A percentile compares a stretch with the other conserved stretches of the same genome.
phyloP scores from a whole-genome alignment of 2,797 vertebrate species.

The Eutrigla gurnardus region DNA sequence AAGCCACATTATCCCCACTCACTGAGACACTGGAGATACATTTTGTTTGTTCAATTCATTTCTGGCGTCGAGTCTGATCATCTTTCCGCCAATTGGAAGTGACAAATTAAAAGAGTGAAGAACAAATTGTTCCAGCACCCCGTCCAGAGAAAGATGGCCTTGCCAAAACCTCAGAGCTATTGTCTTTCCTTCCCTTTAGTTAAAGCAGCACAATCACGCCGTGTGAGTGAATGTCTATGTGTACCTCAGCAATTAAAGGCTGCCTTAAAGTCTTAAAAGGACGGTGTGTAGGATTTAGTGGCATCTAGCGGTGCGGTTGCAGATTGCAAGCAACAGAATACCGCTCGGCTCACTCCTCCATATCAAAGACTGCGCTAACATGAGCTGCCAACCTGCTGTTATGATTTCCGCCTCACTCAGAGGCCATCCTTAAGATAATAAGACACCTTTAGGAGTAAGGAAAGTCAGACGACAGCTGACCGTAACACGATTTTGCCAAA shows the following conservation, averaged over 20 bases:
- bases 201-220: neutral
- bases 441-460: neutral
- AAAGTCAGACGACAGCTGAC: too few species aligned
- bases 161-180: neutral
- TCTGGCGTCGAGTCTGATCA: conserved; percentile 21
- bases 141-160: neutral
- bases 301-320: neutral
- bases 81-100: conserved; percentile 1
- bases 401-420: neutral
- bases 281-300: neutral
- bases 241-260: neutral
- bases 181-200: neutral
- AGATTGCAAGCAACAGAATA: neutral
- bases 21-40: conserved; percentile 19
- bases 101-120: conserved; percentile 22
- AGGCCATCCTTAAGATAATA: neutral
- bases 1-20: neutral
- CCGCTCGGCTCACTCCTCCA: neutral
- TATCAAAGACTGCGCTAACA: neutral
- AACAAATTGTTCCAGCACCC: neutral
- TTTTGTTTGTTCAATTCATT: conserved; percentile 28
- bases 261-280: neutral
- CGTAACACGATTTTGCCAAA: too few species aligned
- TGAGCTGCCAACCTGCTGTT: neutral
- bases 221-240: neutral